phyloP scores from a whole-genome alignment of 2,797 vertebrate species.

The Brachymystax lenok region DNA sequence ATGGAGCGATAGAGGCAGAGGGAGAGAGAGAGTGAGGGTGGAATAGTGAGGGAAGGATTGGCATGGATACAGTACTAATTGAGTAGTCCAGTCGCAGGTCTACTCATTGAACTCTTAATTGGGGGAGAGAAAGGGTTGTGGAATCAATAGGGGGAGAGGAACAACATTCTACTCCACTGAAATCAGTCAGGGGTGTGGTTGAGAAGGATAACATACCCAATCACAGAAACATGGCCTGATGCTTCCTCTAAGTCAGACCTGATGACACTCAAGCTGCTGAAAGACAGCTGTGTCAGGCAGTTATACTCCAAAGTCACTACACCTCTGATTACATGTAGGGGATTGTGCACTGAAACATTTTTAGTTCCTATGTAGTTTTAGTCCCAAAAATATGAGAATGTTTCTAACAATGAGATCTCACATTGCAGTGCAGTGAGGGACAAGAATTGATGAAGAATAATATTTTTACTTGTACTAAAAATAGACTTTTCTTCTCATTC shows the following conservation, averaged over 20 bases:
- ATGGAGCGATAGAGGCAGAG: background rate
- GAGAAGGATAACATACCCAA: constrained; percentile 40
- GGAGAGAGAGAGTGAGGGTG: constrained; percentile 18
- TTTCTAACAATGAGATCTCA: background rate
- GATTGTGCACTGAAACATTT: too few species aligned
- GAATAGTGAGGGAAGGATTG: constrained; percentile 18
- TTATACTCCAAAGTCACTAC: background rate
- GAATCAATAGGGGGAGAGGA: constrained; percentile 62
- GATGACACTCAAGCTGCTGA: constrained; percentile 43
- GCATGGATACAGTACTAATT: constrained; percentile 15
- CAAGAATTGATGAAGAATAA: constrained; percentile 31
- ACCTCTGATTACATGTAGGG: too few species aligned
- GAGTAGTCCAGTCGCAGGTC: constrained; percentile 49
- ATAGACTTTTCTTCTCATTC: constrained; percentile 45
- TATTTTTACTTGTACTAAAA: constrained; percentile 57
- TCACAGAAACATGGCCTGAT: constrained; percentile 23
- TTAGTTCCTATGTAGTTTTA: background rate
- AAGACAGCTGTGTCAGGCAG: background rate
- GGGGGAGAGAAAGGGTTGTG: constrained; percentile 54
- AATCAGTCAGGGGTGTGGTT: constrained; percentile 20
- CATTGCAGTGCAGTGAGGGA: constrained; percentile 28
- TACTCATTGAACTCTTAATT: constrained; percentile 74
- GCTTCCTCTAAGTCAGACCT: constrained; percentile 48
- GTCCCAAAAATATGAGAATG: background rate
- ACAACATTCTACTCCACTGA: constrained; percentile 41